Base-by-base conservation (phyloP, 2,113 vertebrate species). In the Larimichthys polyactis region DNA sequence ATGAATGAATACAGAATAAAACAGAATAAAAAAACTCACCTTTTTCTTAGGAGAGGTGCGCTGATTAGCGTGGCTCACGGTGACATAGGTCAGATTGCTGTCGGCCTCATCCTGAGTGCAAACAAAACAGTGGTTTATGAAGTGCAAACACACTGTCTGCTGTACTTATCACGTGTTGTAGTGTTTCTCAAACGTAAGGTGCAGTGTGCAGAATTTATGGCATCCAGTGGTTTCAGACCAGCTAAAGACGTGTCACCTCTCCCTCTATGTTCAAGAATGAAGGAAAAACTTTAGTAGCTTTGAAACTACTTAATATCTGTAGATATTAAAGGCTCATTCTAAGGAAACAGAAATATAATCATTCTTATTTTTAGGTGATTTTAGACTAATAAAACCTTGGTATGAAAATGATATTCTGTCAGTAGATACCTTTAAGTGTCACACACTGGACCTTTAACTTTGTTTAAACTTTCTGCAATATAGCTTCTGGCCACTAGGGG, bases 81-180 rank as follows among this genome's bases (percentile, higher is more conserved):
- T 70, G 8, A 44, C 54, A 16, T 90, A 90, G 16, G 86, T 90
- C 83, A 88, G 15, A 7, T 4, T n/a, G 15, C 2, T 22, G n/a
- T 81, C 77, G 2, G 62, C 17, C 7, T 90, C 85, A 19, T 27
- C 79, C 77, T 85, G 67, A 78, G 22, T 11, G 11, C 8, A 64
- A 75, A 84, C 15, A 44, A 55, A 46, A 75, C 22, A 49, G 5
- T 5, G 10, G 9, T 27, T 62, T 10, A 58, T 4, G 17, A 71
- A 27, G 4, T n/a, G 24, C 51, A 59, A 5, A 40, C 11, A 62
- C 9, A 49, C 19, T 32, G 1, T 44, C 58, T 1, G 14, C 22
- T 71, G 16, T 19, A 27, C 24, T 27, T 19, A 27, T 44, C 5
- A 24, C 1, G 1, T 20, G 5, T 2, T 1, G 16, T 46, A 19